Conservation (phyloP, 1,140 invertebrate genomes). For the Drosophila burlai region DNA sequence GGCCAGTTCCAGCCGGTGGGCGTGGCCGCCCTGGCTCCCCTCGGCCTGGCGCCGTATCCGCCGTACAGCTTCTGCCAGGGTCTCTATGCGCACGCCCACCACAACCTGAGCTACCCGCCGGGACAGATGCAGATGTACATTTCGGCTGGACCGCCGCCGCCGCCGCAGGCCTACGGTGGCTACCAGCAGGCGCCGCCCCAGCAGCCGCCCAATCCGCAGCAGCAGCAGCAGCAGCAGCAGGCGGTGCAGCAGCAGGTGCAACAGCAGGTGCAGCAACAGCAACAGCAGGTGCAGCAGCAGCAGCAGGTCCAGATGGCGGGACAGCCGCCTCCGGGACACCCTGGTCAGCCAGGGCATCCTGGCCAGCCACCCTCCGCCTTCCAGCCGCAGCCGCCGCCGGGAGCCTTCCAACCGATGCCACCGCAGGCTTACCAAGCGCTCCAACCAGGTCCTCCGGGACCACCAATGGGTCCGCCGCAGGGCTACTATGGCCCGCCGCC, state of each 20-base stretch:
- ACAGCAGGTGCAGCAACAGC: conserved; percentile 56
- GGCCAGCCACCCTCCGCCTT: conserved; percentile 53
- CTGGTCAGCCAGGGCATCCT: conserved; percentile 54
- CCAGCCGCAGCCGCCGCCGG: conserved; percentile 61
- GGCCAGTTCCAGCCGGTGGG: conserved; percentile 86
- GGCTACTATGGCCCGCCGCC: conserved; percentile 72
- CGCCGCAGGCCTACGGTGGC: conserved; percentile 85
- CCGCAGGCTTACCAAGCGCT: conserved; percentile 85
- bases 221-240: conserved; percentile 48
- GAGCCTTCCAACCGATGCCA: conserved; percentile 69
- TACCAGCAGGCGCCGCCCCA: conserved; percentile 76
- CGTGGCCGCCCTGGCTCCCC: conserved; percentile 76
- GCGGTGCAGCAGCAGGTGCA: conserved; percentile 54
- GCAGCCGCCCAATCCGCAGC: conserved; percentile 55
- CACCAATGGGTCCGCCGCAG: conserved; percentile 76
- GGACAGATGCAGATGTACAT: conserved; percentile 86
- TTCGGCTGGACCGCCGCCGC: conserved; percentile 84
- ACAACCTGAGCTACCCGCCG: conserved; percentile 80
- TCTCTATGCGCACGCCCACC: conserved; percentile 74
- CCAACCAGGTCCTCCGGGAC: conserved; percentile 85
- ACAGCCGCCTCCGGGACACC: conserved; percentile 53
- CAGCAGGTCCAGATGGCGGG: conserved; percentile 52
- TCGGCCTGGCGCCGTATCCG: conserved; percentile 72
- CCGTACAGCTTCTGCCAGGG: conserved; percentile 83
- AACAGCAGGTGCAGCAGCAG: conserved; percentile 63